These are phyloP conservation scores for Porites divaricata DNA, from an alignment of 92 coral and sea anemone species.

Conservation along the genomic window DNA sequence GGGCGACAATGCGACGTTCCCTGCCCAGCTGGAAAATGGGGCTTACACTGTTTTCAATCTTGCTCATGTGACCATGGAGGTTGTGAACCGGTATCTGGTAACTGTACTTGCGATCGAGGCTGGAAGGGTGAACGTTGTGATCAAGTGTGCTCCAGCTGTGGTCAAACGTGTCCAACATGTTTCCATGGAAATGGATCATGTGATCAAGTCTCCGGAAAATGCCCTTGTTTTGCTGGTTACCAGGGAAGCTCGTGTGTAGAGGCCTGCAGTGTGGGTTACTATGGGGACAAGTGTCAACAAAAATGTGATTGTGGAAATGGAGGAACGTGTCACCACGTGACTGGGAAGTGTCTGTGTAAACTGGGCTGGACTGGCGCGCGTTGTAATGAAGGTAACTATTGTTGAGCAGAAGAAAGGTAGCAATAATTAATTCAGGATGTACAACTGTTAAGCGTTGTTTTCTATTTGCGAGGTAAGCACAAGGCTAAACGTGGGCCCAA, in stretches of 20 bases:
- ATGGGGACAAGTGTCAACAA: conserved; percentile 58
- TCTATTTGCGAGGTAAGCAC: no score
- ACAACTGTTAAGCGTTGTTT: no score
- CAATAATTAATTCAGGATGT: no score
- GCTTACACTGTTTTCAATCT: conserved; percentile 61
- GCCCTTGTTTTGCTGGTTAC: conserved; percentile 74
- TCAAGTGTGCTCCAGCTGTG: conserved; percentile 70
- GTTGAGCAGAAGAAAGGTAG: no score
- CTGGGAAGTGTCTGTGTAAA: conserved; percentile 72
- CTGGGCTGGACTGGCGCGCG: conserved; percentile 75
- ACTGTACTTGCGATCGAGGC: conserved; percentile 76
- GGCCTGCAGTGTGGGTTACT: conserved; percentile 74
- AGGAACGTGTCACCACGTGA: conserved; percentile 63
- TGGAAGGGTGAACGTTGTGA: conserved; percentile 78
- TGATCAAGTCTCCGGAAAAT: conserved; percentile 60
- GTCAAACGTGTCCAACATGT: conserved; percentile 64
- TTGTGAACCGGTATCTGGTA: conserved; percentile 79
- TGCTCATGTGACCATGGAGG: conserved; percentile 79
- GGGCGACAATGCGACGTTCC: conserved; percentile 74
- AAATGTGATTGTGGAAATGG: conserved; percentile 68
- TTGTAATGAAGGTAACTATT: conserved; percentile 65
- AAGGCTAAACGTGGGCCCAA: no score
- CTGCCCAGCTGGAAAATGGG: conserved; percentile 88
- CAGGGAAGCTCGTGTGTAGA: conserved; percentile 75
- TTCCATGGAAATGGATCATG: conserved; percentile 67